These are phyloP conservation scores for Anadara kagoshimensis DNA, from an alignment of 1,140 invertebrate genomes.

Conservation along the genomic window DNA sequence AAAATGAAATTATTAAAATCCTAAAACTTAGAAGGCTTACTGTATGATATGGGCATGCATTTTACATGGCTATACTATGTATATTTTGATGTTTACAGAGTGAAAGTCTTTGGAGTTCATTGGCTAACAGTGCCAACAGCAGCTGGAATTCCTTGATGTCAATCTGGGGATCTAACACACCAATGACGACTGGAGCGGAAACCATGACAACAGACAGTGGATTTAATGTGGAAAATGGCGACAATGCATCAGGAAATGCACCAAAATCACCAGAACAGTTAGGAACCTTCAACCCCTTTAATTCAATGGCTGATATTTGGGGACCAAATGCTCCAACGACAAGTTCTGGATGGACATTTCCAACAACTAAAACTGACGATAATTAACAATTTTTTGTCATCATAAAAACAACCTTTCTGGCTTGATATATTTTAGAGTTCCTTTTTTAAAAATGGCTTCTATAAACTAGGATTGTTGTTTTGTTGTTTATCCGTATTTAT, in stretches of 20 bases:
- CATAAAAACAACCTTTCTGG: no score
- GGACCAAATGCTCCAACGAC: constrained; percentile 51
- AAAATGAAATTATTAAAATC: no score
- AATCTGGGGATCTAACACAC: constrained; percentile 48
- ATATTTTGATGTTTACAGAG: constrained; percentile 36
- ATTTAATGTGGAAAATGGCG: not conserved
- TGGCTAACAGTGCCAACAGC: constrained; percentile 63
- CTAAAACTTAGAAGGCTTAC: no score
- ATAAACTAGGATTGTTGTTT: no score
- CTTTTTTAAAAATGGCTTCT: no score
- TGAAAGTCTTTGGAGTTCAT: constrained; percentile 61
- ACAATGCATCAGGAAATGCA: constrained; percentile 7
- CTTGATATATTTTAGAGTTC: no score
- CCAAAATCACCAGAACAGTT: constrained; percentile 11
- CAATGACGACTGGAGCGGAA: constrained; percentile 19
- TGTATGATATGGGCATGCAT: no score
- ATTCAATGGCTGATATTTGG: constrained; percentile 61
- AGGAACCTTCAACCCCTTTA: constrained; percentile 61
- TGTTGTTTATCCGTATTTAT: no score
- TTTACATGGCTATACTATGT: no score
- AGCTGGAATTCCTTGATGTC: constrained; percentile 66
- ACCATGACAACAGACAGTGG: constrained; percentile 13
- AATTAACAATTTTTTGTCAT: no score
- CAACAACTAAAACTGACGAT: not conserved
- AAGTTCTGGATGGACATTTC: constrained; percentile 44